Evolutionary conservation across 2,888 invertebrate species (phyloP).

Genomic region (Gisinianus flammeolus): DNA sequence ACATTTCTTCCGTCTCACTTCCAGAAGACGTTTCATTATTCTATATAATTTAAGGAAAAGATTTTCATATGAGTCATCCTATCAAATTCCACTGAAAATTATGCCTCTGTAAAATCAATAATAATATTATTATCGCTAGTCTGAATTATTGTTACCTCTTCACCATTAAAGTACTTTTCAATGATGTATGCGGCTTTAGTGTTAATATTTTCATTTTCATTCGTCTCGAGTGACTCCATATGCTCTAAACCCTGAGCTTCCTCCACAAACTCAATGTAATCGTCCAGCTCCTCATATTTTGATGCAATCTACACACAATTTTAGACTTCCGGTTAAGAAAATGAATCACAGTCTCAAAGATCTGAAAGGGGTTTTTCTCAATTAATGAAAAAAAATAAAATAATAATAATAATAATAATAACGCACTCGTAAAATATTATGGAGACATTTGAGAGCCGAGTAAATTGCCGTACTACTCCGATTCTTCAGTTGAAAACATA

Average conservation of each 20-base stretch:
- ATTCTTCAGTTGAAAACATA: conserved; percentile 25
- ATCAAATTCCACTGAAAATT: no score
- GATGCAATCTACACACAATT: conserved; percentile 16
- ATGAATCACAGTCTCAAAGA: no score
- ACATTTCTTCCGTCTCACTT: background rate
- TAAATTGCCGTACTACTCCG: conserved; percentile 21
- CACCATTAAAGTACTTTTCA: conserved; percentile 34
- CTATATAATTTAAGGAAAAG: background rate
- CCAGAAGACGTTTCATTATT: background rate
- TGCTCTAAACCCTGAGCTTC: conserved; percentile 29
- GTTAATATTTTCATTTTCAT: conserved; percentile 29
- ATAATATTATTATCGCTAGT: no score
- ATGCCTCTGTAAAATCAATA: no score
- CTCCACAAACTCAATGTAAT: conserved; percentile 16
- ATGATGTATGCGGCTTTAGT: conserved; percentile 29
- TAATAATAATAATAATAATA: no score
- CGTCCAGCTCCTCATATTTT: conserved; percentile 26
- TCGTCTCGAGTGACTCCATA: conserved; percentile 19
- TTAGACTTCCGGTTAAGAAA: no score
- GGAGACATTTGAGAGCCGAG: conserved; percentile 29
- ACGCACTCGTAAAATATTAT: conserved; percentile 31
- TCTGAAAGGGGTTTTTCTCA: no score
- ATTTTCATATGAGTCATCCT: background rate
- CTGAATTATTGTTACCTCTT: no score
- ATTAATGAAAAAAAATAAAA: no score